Percentiles rank a stretch among this genome's conserved stretches.
Evolutionary conservation across 2,888 invertebrate genomes (phyloP).

Genomic region (Abrostola triplasia): DNA sequence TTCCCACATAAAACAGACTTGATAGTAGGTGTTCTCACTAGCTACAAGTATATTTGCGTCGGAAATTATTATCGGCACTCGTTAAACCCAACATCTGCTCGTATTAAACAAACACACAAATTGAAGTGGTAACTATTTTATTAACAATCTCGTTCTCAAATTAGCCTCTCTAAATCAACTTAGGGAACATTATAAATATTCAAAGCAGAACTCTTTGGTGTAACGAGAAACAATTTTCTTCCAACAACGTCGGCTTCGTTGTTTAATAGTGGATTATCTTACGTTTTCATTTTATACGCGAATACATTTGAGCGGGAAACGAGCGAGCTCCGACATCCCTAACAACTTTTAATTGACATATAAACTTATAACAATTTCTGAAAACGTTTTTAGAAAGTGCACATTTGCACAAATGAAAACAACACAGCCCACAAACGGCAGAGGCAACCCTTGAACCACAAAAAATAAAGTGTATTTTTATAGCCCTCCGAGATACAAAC

Average conservation of each 20-base stretch:
- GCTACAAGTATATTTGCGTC: slow-evolving; percentile 9
- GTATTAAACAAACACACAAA: slow-evolving; percentile 47
- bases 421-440: slow-evolving; percentile 15
- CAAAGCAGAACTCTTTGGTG: slow-evolving; percentile 48
- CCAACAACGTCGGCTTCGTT: slow-evolving; percentile 12
- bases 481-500: slow-evolving; percentile 48
- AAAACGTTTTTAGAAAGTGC: slow-evolving; percentile 21
- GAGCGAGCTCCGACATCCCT: slow-evolving; percentile 1
- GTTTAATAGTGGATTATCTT: slow-evolving; percentile 34
- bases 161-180: slow-evolving; percentile 57
- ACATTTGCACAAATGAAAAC: slow-evolving; percentile 34
- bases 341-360: slow-evolving; percentile 31
- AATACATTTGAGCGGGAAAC: slow-evolving; percentile 17
- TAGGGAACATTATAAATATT: slow-evolving; percentile 59
- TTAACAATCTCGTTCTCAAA: slow-evolving; percentile 50
- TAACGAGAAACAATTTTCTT: slow-evolving; percentile 38
- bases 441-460: slow-evolving; percentile 43
- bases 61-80: slow-evolving; percentile 32
- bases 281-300: slow-evolving; percentile 30
- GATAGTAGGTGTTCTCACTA: slow-evolving; percentile 11
- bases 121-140: slow-evolving; percentile 47
- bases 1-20: slow-evolving; percentile 5
- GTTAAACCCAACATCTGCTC: slow-evolving; percentile 47
- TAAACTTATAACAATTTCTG: slow-evolving; percentile 28
- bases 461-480: slow-evolving; percentile 54